These are phyloP conservation scores for Pedionomus torquatus DNA, from an alignment of 2,113 vertebrate genomes.

Conservation along the genomic window DNA sequence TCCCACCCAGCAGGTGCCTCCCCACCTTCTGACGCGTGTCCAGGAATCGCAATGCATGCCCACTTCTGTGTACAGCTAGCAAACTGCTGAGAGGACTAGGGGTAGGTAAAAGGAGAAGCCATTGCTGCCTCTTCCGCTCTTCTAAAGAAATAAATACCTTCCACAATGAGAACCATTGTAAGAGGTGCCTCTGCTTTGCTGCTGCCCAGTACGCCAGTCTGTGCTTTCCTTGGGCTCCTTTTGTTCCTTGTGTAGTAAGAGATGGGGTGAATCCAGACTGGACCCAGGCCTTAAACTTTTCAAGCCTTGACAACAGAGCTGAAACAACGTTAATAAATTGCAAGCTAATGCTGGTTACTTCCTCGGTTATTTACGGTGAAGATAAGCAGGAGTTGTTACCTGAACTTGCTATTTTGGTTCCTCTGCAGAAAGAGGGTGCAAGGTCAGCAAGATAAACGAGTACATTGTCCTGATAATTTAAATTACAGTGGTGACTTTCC, in stretches of 20 bases:
- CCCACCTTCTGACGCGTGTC: neutral
- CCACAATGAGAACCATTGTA: neutral
- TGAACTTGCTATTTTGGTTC: neutral
- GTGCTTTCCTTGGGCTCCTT: neutral
- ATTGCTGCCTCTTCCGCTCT: neutral
- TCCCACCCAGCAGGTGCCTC: neutral
- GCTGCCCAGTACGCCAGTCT: neutral
- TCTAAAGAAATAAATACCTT: neutral
- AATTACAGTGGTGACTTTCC: neutral
- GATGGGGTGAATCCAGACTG: neutral
- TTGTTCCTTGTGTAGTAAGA: neutral
- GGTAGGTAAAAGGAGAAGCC: neutral
- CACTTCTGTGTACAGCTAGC: rapidly evolving
- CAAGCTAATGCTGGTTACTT: neutral
- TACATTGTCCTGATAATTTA: neutral
- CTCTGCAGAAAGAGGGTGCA: neutral
- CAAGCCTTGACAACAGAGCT: neutral
- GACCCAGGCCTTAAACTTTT: neutral
- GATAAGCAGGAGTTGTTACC: neutral
- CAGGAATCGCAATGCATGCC: rapidly evolving
- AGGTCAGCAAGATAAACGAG: neutral
- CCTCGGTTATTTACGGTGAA: neutral
- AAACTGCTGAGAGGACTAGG: rapidly evolving
- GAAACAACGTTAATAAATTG: neutral
- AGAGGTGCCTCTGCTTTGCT: neutral